A percentile compares a stretch with the other conserved stretches of the same genome.
These are phyloP conservation scores for Caenorhabditis auriculariae DNA, from an alignment of 2,888 invertebrate genomes.

Conservation along the genomic window DNA sequence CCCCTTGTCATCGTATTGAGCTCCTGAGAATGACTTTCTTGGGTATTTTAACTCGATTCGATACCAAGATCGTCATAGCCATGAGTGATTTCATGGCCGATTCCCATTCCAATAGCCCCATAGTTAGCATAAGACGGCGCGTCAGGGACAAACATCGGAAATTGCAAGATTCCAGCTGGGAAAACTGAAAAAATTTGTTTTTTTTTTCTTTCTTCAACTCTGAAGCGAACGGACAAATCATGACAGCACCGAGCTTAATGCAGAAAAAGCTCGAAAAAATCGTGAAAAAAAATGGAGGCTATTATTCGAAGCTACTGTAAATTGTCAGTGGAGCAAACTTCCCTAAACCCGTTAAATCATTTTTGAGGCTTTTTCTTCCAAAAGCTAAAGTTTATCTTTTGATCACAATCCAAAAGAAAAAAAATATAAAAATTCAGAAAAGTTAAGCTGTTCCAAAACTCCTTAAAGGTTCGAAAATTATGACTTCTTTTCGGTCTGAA, in stretches of 20 bases:
- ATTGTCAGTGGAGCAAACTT: background rate
- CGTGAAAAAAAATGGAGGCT: background rate
- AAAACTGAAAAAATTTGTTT: slow-evolving; percentile 49
- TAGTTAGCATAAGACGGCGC: slow-evolving; percentile 53
- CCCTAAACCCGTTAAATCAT: no score
- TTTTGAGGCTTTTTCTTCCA: no score
- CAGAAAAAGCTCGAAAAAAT: no score
- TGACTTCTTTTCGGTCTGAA: no score
- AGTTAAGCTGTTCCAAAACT: no score
- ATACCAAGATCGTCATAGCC: slow-evolving; percentile 56
- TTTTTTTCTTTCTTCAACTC: no score
- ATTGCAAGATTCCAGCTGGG: slow-evolving; percentile 56
- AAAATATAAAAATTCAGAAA: no score
- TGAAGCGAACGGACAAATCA: no score
- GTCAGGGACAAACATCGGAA: slow-evolving; percentile 50
- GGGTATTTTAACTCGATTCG: background rate
- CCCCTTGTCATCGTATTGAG: slow-evolving; percentile 54
- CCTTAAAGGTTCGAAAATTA: no score
- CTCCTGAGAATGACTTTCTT: slow-evolving; percentile 24
- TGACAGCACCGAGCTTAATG: no score
- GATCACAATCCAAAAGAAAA: no score
- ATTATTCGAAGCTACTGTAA: background rate
- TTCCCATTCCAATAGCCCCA: slow-evolving; percentile 56
- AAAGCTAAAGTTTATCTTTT: no score
- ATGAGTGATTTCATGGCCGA: slow-evolving; percentile 59